Percentiles rank a stretch among this genome's conserved stretches.
Conservation (phyloP, 2,888 invertebrate species). For the Falcaria lacertinaria region DNA sequence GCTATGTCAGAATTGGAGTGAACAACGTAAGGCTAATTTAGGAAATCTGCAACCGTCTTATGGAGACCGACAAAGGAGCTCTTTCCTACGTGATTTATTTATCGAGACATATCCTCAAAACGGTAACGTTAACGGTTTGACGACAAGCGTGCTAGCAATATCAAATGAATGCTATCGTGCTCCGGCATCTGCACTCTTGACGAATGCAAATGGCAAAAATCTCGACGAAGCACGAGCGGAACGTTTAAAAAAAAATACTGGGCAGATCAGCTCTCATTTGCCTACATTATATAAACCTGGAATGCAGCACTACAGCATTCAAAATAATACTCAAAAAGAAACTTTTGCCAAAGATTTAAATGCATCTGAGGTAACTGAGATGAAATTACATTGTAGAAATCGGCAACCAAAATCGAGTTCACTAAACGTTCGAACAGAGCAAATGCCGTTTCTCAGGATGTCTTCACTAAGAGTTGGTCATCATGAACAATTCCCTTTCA, state of each 20-base stretch:
- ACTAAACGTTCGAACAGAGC: not conserved
- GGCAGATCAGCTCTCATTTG: constrained; percentile 28
- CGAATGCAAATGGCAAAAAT: constrained; percentile 65
- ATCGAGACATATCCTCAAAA: constrained; percentile 69
- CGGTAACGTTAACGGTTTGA: constrained; percentile 68
- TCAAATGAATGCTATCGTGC: constrained; percentile 63
- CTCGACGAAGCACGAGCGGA: constrained; percentile 40
- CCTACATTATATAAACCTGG: constrained; percentile 25
- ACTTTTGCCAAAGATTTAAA: constrained; percentile 9
- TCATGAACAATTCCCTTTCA: not conserved
- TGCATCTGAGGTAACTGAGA: not conserved
- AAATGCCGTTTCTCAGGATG: not conserved
- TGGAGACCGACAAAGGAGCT: constrained; percentile 61
- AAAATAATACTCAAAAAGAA: constrained; percentile 18
- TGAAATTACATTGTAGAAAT: not conserved
- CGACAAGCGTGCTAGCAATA: constrained; percentile 66
- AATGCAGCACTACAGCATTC: constrained; percentile 20
- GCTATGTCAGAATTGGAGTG: constrained; percentile 38
- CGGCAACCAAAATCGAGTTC: not conserved
- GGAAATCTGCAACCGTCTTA: constrained; percentile 50
- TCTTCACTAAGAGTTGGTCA: not conserved
- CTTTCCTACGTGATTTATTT: constrained; percentile 70
- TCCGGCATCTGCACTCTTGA: constrained; percentile 60
- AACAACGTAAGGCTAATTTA: constrained; percentile 39
- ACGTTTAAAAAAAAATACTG: constrained; percentile 31